Percentiles rank a stretch among this genome's conserved stretches.
Evolutionary conservation across 2,888 invertebrate genomes (phyloP).

Genomic region (Mactromeris polynyma): DNA sequence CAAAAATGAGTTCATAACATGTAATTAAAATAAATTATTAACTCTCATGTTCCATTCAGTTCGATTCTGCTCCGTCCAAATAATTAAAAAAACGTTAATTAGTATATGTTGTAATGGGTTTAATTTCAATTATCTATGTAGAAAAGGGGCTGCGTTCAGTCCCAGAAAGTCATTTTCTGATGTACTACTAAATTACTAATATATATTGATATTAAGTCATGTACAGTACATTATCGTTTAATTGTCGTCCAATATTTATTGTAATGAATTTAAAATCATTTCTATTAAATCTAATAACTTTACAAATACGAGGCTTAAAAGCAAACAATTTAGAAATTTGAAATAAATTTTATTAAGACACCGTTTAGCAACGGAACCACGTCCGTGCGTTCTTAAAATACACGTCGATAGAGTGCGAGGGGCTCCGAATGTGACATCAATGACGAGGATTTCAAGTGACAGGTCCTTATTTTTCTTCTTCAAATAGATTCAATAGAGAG

Average conservation of each 20-base stretch:
- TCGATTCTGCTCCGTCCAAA: no score
- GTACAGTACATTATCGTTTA: not conserved
- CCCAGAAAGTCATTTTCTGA: no score
- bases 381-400: not conserved
- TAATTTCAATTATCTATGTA: no score
- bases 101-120: no score
- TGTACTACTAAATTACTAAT: no score
- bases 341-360: not conserved
- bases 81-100: no score
- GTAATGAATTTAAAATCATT: not conserved
- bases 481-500: constrained; percentile 53
- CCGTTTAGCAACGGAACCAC: constrained; percentile 6
- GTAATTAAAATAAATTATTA: no score
- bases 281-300: not conserved
- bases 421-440: constrained; percentile 19
- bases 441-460: constrained; percentile 42
- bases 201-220: not conserved
- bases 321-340: not conserved
- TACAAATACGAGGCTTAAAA: not conserved
- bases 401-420: not conserved
- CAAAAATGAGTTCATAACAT: no score
- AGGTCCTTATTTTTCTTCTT: constrained; percentile 41
- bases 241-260: not conserved
- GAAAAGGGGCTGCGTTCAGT: no score
- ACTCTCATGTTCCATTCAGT: no score